phyloP scores from a whole-genome alignment of 1,140 invertebrate genomes.

The Apolygus lucorum region DNA sequence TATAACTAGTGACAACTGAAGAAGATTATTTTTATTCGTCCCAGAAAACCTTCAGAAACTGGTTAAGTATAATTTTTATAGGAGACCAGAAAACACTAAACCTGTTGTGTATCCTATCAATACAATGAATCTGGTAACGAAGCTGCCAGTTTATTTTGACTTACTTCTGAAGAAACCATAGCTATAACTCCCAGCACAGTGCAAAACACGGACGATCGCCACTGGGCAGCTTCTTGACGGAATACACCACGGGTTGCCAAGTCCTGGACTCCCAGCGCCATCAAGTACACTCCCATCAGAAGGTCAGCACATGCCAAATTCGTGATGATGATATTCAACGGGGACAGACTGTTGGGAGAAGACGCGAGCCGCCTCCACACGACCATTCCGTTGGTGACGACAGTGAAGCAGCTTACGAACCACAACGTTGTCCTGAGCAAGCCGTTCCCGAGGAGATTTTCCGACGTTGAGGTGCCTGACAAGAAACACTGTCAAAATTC shows the following conservation, averaged over 20 bases:
- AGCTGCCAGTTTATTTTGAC: too few relatives aligned
- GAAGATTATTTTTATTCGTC: too few relatives aligned
- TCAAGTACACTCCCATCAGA: slow-evolving; percentile 68
- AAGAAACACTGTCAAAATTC: too few relatives aligned
- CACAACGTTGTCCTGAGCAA: slow-evolving; percentile 57
- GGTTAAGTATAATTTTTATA: too few relatives aligned
- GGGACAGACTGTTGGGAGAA: slow-evolving; percentile 47
- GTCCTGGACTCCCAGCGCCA: slow-evolving; percentile 60
- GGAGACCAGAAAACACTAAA: too few relatives aligned
- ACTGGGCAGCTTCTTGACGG: slow-evolving; percentile 50
- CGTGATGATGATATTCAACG: slow-evolving; percentile 53
- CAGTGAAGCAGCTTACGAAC: slow-evolving; percentile 59
- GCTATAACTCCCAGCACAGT: slow-evolving; percentile 53
- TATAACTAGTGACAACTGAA: too few relatives aligned
- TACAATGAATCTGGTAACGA: too few relatives aligned
- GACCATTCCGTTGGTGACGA: slow-evolving; percentile 57
- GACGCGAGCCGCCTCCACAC: slow-evolving; percentile 55
- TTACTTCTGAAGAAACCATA: slow-evolving; percentile 59
- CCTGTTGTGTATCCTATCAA: too few relatives aligned
- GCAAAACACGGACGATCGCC: slow-evolving; percentile 62
- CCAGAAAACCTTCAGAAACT: too few relatives aligned
- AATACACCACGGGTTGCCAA: slow-evolving; percentile 53
- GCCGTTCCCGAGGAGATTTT: slow-evolving; percentile 53
- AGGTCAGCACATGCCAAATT: slow-evolving; percentile 70
- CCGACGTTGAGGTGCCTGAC: slow-evolving; percentile 55